Evolutionary conservation across 2,888 invertebrate species (phyloP).

Genomic region (Agrilus cyanescens): DNA sequence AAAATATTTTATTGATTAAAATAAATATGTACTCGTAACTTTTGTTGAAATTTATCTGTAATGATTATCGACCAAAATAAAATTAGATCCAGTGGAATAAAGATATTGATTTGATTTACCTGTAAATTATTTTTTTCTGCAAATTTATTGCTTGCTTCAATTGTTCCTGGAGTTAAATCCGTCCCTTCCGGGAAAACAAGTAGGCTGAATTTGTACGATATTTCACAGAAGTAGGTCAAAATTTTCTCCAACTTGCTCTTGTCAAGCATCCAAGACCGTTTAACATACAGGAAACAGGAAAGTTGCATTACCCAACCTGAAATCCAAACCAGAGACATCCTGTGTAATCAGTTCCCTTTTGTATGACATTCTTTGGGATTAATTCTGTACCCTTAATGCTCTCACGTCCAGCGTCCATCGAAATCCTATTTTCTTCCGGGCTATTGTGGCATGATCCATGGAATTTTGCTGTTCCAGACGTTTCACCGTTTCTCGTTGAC

Average conservation of each 20-base stretch:
- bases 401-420: too few species aligned
- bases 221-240: constrained; percentile 58
- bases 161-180: constrained; percentile 60
- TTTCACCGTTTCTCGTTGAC: too few species aligned
- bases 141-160: constrained; percentile 56
- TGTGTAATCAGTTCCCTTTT: too few species aligned
- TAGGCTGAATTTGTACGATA: constrained; percentile 55
- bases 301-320: constrained; percentile 82
- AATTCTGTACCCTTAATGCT: too few species aligned
- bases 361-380: too few species aligned
- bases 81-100: too few species aligned
- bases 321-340: constrained; percentile 11
- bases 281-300: constrained; percentile 72
- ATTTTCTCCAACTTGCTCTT: constrained; percentile 52
- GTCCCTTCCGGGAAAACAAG: constrained; percentile 86
- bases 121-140: constrained; percentile 57
- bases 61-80: too few species aligned
- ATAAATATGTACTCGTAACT: too few species aligned
- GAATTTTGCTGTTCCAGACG: too few species aligned
- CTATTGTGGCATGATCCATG: too few species aligned
- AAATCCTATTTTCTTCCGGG: too few species aligned
- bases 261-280: constrained; percentile 72
- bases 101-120: constrained; percentile 27
- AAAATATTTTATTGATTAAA: not conserved
- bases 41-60: too few species aligned